Conservation (phyloP, 2,797 vertebrate genomes). For the Pipistrellus pygmaeus region DNA sequence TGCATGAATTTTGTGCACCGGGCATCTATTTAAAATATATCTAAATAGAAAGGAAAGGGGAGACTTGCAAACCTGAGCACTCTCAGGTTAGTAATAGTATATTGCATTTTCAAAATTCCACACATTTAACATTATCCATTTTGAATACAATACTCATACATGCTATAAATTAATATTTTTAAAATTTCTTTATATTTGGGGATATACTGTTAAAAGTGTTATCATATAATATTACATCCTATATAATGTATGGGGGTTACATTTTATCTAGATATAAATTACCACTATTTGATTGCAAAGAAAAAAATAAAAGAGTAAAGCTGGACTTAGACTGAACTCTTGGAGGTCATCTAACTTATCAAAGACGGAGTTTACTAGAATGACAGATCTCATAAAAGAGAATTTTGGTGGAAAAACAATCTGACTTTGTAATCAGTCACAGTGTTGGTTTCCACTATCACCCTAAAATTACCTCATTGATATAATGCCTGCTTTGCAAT, state of each 20-base stretch:
- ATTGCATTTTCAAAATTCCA: neutral
- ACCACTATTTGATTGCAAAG: neutral
- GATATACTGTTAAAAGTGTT: neutral
- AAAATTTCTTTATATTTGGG: neutral
- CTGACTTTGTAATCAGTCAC: constrained; percentile 67
- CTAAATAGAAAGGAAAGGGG: neutral
- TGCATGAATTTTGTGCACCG: too few species aligned
- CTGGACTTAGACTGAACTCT: neutral
- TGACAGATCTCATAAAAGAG: constrained; percentile 43
- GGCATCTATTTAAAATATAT: too few species aligned
- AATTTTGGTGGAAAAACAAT: constrained; percentile 72
- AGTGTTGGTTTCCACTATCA: constrained; percentile 54
- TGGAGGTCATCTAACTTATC: constrained; percentile 26
- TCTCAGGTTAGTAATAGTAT: neutral
- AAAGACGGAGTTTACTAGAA: constrained; percentile 63
- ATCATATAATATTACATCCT: neutral
- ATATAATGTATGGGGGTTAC: neutral
- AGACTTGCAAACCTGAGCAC: neutral
- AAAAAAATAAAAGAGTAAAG: neutral
- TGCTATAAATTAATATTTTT: neutral
- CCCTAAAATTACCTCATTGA: constrained; percentile 55
- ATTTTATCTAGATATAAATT: neutral
- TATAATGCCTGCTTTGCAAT: constrained; percentile 68
- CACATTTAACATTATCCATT: neutral
- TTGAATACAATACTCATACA: neutral